Conservation (phyloP, 2,888 invertebrate genomes). For the Vannuccia rotundouncinata region DNA sequence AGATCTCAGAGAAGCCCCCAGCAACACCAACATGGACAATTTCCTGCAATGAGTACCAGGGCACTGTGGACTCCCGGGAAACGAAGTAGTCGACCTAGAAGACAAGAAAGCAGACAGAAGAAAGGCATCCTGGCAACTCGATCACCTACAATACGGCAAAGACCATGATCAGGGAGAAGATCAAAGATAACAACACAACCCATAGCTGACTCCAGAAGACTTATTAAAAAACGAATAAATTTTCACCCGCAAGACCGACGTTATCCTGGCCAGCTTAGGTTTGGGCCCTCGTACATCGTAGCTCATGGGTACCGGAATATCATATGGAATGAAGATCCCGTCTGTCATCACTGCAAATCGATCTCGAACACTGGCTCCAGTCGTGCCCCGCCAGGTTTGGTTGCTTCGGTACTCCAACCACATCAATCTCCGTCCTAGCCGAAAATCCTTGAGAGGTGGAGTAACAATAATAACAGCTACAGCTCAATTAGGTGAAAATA, state of each 20-base stretch:
- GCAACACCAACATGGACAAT: background rate
- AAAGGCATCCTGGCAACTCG: slow-evolving; percentile 4
- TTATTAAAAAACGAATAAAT: background rate
- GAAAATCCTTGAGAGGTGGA: slow-evolving; percentile 11
- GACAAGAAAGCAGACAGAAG: slow-evolving; percentile 8
- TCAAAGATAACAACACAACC: background rate
- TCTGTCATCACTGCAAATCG: slow-evolving; percentile 9
- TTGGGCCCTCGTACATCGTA: background rate
- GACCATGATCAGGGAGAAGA: slow-evolving; percentile 1
- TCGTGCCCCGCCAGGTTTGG: slow-evolving; percentile 2
- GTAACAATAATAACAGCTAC: too few species aligned
- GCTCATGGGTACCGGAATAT: slow-evolving; percentile 7
- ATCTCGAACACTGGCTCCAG: slow-evolving; percentile 21
- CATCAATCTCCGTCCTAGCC: slow-evolving; percentile 19
- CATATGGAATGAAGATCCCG: slow-evolving; percentile 14
- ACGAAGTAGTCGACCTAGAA: slow-evolving; percentile 12
- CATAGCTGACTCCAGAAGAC: background rate
- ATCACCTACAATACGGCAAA: background rate
- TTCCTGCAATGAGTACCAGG: slow-evolving; percentile 1
- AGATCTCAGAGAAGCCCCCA: slow-evolving; percentile 3
- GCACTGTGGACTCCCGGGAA: slow-evolving; percentile 15
- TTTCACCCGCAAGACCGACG: slow-evolving; percentile 1
- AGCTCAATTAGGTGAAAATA: too few species aligned
- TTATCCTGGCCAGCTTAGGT: slow-evolving; percentile 21
- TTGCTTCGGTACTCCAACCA: slow-evolving; percentile 20